These are phyloP conservation scores for Myioborus miniatus DNA, from an alignment of 2,797 vertebrate genomes.

Conservation along the genomic window DNA sequence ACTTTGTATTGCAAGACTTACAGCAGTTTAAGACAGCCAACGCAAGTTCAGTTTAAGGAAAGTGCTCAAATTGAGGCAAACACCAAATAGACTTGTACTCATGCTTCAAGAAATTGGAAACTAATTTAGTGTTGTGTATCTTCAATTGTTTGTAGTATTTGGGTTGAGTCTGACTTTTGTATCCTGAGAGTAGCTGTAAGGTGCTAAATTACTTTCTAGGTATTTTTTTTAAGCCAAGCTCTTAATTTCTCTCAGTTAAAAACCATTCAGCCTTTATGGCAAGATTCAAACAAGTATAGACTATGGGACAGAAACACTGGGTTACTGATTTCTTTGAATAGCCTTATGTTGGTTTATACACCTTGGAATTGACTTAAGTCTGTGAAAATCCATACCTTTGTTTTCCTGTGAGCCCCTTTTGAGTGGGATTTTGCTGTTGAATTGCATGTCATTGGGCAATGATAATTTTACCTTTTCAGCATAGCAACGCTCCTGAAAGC, in stretches of 20 bases:
- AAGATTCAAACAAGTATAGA: neutral
- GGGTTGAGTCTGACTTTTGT: neutral
- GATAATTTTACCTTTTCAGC: conserved; percentile 10
- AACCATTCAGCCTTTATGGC: neutral
- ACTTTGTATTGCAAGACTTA: neutral
- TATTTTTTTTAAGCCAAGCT: neutral
- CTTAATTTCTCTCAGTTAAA: neutral
- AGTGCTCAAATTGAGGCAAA: neutral
- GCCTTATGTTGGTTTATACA: neutral
- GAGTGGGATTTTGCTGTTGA: conserved; percentile 15
- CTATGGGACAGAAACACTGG: neutral
- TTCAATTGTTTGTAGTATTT: neutral
- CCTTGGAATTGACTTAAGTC: neutral
- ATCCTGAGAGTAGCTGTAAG: neutral
- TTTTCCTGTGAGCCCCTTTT: neutral
- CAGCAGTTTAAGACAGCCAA: neutral
- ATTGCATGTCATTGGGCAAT: neutral
- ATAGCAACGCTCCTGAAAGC: neutral
- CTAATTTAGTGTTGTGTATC: neutral
- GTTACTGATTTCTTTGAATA: neutral
- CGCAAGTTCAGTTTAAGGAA: neutral
- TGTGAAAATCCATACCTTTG: neutral
- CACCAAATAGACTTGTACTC: neutral
- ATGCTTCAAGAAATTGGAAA: neutral
- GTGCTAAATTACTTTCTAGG: neutral